Percentiles rank a stretch among this genome's conserved stretches.
Evolutionary conservation across 2,113 vertebrate species (phyloP).

Genomic region (Gadus macrocephalus): DNA sequence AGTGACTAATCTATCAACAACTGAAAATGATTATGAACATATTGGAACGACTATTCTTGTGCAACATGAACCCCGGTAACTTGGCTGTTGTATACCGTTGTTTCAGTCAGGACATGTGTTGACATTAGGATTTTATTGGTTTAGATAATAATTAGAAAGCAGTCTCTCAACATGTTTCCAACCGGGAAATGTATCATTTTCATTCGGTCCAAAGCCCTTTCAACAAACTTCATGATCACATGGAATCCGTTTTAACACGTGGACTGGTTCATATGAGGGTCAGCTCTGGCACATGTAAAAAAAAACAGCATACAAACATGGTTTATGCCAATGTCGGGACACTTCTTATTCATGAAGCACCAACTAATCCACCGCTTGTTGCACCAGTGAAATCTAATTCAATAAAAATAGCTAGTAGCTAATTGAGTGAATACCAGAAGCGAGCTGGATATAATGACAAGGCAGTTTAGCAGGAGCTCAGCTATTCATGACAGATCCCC

Average conservation of each 20-base stretch:
- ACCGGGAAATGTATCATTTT: slow-evolving; percentile 56
- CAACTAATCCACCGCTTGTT: slow-evolving; percentile 47
- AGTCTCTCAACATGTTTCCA: slow-evolving; percentile 34
- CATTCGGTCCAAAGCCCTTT: slow-evolving; percentile 51
- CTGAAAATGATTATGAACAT: slow-evolving; percentile 57
- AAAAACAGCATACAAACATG: no score
- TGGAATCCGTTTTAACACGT: slow-evolving; percentile 29
- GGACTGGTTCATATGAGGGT: neutral
- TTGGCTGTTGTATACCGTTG: slow-evolving; percentile 62
- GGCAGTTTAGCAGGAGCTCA: slow-evolving; percentile 60
- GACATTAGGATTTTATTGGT: slow-evolving; percentile 38
- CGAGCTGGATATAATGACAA: slow-evolving; percentile 61
- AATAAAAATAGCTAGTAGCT: slow-evolving; percentile 45
- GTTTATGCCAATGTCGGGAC: no score
- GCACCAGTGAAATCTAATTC: slow-evolving; percentile 43
- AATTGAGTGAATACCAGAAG: slow-evolving; percentile 54
- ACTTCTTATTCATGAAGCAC: slow-evolving; percentile 46
- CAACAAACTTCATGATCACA: slow-evolving; percentile 45
- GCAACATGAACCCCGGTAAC: slow-evolving; percentile 68
- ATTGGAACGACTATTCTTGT: slow-evolving; percentile 64
- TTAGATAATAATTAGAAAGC: slow-evolving; percentile 57
- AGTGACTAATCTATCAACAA: slow-evolving; percentile 63
- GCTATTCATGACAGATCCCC: slow-evolving; percentile 58
- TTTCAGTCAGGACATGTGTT: slow-evolving; percentile 67
- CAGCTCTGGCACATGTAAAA: neutral